A percentile compares a stretch with the other conserved stretches of the same genome.
Evolutionary conservation across 2,888 invertebrate species (phyloP).

Genomic region (Calameuta filiformis): DNA sequence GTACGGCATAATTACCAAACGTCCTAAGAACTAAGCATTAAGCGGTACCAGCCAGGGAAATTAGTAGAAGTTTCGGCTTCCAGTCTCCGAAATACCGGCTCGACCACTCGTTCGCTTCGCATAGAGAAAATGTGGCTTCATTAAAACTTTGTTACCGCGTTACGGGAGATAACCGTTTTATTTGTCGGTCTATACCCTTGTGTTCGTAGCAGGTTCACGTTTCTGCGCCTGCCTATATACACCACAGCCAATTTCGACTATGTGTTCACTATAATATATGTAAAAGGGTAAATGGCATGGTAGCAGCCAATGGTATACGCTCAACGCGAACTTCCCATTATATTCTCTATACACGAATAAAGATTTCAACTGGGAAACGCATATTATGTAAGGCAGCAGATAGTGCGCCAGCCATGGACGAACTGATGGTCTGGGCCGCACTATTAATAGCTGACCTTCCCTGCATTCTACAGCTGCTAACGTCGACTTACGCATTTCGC

Average conservation of each 20-base stretch:
- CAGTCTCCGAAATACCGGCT: neutral
- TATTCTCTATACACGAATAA: conserved; percentile 14
- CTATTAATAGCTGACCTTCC: conserved; percentile 45
- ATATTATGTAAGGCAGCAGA: conserved; percentile 15
- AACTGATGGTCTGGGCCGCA: conserved; percentile 35
- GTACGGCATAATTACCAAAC: neutral
- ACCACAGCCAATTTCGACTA: neutral
- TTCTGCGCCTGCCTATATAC: conserved; percentile 8
- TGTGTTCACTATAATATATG: neutral
- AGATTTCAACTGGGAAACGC: conserved; percentile 8
- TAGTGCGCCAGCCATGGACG: conserved; percentile 16
- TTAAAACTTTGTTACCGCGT: conserved; percentile 28
- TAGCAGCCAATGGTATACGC: neutral
- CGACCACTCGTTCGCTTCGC: conserved; percentile 9
- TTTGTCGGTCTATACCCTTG: conserved; percentile 5
- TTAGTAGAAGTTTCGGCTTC: neutral
- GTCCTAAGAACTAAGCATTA: neutral
- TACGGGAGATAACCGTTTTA: conserved; percentile 11
- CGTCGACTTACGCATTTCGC: conserved; percentile 7
- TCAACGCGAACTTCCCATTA: conserved; percentile 4
- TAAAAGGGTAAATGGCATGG: neutral
- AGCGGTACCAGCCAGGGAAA: neutral
- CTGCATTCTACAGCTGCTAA: conserved; percentile 23
- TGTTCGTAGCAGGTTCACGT: conserved; percentile 8
- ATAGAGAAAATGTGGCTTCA: conserved; percentile 23